Evolutionary conservation across 2,888 invertebrate species (phyloP).

Genomic region (Pasiphila rectangulata): DNA sequence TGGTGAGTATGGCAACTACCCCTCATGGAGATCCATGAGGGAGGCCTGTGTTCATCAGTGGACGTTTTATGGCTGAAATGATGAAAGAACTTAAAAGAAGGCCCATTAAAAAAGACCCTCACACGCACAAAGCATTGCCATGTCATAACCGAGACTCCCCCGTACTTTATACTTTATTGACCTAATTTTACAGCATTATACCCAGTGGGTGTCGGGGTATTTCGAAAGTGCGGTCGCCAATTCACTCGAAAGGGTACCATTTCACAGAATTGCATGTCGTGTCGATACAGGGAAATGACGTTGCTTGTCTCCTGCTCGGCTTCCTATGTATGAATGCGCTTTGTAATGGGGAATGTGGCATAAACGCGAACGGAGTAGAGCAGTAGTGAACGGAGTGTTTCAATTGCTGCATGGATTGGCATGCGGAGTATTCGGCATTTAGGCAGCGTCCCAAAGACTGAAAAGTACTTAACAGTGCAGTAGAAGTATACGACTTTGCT

Average conservation of each 20-base stretch:
- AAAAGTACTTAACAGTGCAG: neutral
- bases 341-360: constrained; percentile 15
- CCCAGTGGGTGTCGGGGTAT: constrained; percentile 17
- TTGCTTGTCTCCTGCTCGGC: constrained; percentile 14
- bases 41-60: no score
- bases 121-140: constrained; percentile 5
- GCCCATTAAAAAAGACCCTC: constrained; percentile 1
- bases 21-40: no score
- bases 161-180: constrained; percentile 11
- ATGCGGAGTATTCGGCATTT: no score
- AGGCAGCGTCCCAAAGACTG: neutral
- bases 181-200: constrained; percentile 19
- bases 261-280: constrained; percentile 29
- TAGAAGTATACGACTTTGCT: neutral
- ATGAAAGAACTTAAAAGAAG: no score
- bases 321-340: constrained; percentile 11
- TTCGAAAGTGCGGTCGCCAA: constrained; percentile 32
- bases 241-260: constrained; percentile 31
- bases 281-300: constrained; percentile 22
- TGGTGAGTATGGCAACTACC: no score
- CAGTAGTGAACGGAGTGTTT: no score
- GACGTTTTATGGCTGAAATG: no score
- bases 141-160: constrained; percentile 3
- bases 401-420: neutral
- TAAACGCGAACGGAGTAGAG: no score